Conservation (phyloP, 2,113 vertebrate species). For the Hemibagrus wyckioides region DNA sequence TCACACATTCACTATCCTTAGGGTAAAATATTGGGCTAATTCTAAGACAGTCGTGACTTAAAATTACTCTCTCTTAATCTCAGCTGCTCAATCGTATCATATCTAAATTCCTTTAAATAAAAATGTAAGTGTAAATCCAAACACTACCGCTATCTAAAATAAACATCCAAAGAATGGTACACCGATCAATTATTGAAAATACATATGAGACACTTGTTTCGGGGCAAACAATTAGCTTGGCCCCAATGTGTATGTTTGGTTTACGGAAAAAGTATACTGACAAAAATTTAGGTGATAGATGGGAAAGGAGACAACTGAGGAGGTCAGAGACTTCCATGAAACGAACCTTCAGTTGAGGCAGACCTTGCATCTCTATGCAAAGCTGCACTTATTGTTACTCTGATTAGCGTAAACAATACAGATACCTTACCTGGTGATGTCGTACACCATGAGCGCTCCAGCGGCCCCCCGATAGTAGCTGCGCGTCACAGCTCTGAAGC, state of each 20-base stretch:
- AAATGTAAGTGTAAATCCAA: not conserved
- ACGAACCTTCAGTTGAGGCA: not conserved
- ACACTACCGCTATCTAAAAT: not conserved
- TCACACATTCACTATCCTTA: not conserved
- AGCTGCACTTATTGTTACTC: no score
- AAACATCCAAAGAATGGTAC: not conserved
- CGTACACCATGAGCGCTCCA: conserved; percentile 97
- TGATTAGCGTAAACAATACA: not conserved
- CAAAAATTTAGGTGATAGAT: not conserved
- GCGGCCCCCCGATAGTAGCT: conserved; percentile 98
- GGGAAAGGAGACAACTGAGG: not conserved
- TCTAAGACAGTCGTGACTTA: not conserved
- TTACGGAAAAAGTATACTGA: not conserved
- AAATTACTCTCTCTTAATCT: not conserved
- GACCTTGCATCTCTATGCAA: not conserved
- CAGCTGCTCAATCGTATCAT: not conserved
- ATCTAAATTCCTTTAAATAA: not conserved
- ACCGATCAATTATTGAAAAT: not conserved
- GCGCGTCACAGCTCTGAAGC: conserved; percentile 94
- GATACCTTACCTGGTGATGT: conserved; percentile 92
- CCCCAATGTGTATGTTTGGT: not conserved
- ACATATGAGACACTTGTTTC: not conserved
- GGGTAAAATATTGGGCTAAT: not conserved
- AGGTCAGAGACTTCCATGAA: no score
- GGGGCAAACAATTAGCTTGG: not conserved